Percentiles rank a stretch among this genome's conserved stretches.
Evolutionary conservation across 2,113 vertebrate species (phyloP).

Genomic region (Isichthys henryi): DNA sequence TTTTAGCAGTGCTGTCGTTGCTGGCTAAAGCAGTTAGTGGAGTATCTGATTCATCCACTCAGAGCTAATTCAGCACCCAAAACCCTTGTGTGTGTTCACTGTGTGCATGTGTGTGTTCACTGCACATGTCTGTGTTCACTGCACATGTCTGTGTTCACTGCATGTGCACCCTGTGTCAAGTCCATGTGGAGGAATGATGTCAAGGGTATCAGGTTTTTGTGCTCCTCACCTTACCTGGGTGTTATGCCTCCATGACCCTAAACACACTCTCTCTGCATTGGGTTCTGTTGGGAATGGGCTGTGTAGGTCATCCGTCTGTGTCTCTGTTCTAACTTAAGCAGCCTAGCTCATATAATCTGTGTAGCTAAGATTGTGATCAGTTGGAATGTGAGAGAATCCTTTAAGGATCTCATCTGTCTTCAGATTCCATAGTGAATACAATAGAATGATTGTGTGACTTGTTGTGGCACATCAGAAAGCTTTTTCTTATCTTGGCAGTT

Average conservation of each 20-base stretch:
- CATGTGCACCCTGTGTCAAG: not conserved
- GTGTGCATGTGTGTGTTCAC: not conserved
- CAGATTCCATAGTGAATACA: conserved; percentile 1
- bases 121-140: not conserved
- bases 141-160: too few relatives aligned
- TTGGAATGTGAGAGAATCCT: not conserved
- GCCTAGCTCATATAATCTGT: not conserved
- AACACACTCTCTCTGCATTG: not conserved
- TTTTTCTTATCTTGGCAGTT: conserved; percentile 1
- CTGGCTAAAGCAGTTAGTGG: not conserved
- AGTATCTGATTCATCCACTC: not conserved
- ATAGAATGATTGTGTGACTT: not conserved
- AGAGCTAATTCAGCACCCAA: not conserved
- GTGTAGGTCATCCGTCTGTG: not conserved
- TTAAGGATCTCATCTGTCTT: not conserved
- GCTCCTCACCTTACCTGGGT: not conserved
- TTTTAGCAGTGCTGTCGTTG: not conserved
- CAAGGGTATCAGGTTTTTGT: not conserved
- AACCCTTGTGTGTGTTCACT: not conserved
- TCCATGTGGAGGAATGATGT: not conserved
- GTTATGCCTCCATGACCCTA: not conserved
- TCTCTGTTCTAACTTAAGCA: not conserved
- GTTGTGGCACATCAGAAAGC: conserved; percentile 1
- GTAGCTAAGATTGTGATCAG: not conserved
- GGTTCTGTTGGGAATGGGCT: not conserved